Conservation (phyloP, 1,140 invertebrate genomes). For the Drosophila ironensis region DNA sequence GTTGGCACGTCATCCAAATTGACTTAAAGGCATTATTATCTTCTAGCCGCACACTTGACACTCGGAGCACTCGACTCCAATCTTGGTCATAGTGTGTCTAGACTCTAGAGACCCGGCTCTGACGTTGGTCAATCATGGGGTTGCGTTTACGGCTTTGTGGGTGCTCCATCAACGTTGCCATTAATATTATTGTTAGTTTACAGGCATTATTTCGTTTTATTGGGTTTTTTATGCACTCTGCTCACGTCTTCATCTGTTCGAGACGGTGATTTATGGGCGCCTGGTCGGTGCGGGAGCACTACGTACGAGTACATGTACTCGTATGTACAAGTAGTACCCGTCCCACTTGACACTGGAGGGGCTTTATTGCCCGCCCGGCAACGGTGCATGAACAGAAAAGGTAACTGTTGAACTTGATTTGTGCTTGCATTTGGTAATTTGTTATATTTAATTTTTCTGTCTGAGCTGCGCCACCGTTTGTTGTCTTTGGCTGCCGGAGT, state of each 20-base stretch:
- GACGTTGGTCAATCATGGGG: slow-evolving; percentile 28
- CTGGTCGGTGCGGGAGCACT: slow-evolving; percentile 8
- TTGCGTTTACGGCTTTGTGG: slow-evolving; percentile 5
- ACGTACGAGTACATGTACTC: too few species aligned
- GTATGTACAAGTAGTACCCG: slow-evolving; percentile 1
- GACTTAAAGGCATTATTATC: neutral
- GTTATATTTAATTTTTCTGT: slow-evolving; percentile 34
- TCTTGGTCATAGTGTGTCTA: slow-evolving; percentile 9
- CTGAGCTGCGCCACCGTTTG: slow-evolving; percentile 21
- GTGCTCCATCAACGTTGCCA: slow-evolving; percentile 2
- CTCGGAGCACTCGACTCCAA: neutral
- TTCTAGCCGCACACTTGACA: slow-evolving; percentile 36
- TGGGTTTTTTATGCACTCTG: slow-evolving; percentile 36
- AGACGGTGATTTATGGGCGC: slow-evolving; percentile 61
- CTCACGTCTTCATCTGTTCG: slow-evolving; percentile 59
- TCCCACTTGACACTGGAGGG: slow-evolving; percentile 54
- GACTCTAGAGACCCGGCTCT: slow-evolving; percentile 5
- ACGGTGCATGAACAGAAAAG: slow-evolving; percentile 2
- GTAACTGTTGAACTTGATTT: slow-evolving; percentile 50
- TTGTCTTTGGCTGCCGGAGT: slow-evolving; percentile 11
- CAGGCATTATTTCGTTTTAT: slow-evolving; percentile 50
- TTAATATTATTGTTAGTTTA: slow-evolving; percentile 57
- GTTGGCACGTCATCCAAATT: slow-evolving; percentile 11
- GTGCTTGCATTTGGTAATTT: slow-evolving; percentile 31
- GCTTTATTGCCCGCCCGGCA: slow-evolving; percentile 27